phyloP scores from a whole-genome alignment of 2,113 vertebrate genomes.

The Notothenia coriiceps region DNA sequence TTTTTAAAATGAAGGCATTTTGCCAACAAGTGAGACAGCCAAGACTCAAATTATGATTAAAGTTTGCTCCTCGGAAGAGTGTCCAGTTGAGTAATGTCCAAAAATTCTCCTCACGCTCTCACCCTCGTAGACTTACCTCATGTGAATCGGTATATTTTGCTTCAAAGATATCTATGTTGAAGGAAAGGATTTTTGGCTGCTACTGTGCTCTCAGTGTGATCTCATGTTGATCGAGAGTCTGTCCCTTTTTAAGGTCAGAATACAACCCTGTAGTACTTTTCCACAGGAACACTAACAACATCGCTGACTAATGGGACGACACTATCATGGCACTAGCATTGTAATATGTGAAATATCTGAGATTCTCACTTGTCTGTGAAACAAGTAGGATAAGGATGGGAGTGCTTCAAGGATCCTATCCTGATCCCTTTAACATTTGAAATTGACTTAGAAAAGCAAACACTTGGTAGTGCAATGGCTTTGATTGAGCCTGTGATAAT shows the following conservation, averaged over 20 bases:
- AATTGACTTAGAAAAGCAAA: no score
- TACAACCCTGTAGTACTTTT: not conserved
- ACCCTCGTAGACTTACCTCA: conserved; percentile 24
- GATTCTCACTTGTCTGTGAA: not conserved
- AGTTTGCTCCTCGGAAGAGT: conserved; percentile 28
- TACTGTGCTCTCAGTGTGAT: conserved; percentile 23
- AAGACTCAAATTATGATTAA: conserved; percentile 54
- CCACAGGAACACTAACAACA: not conserved
- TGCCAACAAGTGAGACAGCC: conserved; percentile 43
- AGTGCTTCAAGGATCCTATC: not conserved
- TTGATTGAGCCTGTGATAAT: conserved; percentile 11
- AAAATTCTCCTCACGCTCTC: conserved; percentile 24
- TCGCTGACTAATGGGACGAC: not conserved
- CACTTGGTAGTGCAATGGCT: no score
- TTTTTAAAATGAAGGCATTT: conserved; percentile 43
- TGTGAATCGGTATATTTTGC: conserved; percentile 30
- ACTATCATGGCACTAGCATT: not conserved
- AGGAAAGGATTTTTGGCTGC: conserved; percentile 5
- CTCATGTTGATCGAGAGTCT: conserved; percentile 31
- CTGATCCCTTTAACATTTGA: not conserved
- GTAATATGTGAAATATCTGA: conserved; percentile 9
- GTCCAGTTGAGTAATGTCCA: not conserved
- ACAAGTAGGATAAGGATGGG: not conserved
- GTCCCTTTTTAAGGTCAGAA: conserved; percentile 25
- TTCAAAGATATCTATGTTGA: not conserved